Percentiles rank a stretch among this genome's conserved stretches.
These are phyloP conservation scores for Deilephila porcellus DNA, from an alignment of 2,888 invertebrate genomes.

Conservation along the genomic window DNA sequence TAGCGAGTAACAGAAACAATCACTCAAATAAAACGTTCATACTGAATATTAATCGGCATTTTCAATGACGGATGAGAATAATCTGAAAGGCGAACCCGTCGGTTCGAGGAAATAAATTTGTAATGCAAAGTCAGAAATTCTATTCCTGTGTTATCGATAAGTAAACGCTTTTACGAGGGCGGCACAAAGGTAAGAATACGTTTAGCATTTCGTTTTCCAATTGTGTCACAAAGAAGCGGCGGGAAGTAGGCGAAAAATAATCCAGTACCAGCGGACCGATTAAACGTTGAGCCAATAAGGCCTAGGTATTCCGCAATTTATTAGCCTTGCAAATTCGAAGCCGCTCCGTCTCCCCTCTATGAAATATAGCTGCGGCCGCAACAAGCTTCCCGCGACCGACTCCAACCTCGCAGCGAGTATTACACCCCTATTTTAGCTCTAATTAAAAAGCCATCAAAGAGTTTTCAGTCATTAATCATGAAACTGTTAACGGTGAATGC, in stretches of 20 bases:
- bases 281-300: conserved; percentile 80
- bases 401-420: conserved; percentile 62
- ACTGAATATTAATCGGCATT: conserved; percentile 84
- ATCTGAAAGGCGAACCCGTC: conserved; percentile 72
- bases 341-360: conserved; percentile 68
- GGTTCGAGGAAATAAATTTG: conserved; percentile 80
- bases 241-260: conserved; percentile 70
- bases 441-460: conserved; percentile 86
- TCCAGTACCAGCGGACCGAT: conserved; percentile 71
- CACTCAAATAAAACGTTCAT: conserved; percentile 81
- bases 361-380: conserved; percentile 80
- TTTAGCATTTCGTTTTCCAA: conserved; percentile 71
- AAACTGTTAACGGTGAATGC: conserved; percentile 84
- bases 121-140: conserved; percentile 84
- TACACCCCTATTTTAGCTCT: conserved; percentile 84
- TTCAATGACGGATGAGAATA: conserved; percentile 80
- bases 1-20: conserved; percentile 74
- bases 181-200: conserved; percentile 75
- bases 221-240: conserved; percentile 61
- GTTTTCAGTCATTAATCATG: conserved; percentile 85
- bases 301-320: conserved; percentile 83
- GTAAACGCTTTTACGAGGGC: conserved; percentile 71
- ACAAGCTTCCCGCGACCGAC: conserved; percentile 67
- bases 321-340: conserved; percentile 84
- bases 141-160: conserved; percentile 80